Base-by-base conservation (phyloP, 2,888 invertebrate species). In the Cosmopolites sordidus region DNA sequence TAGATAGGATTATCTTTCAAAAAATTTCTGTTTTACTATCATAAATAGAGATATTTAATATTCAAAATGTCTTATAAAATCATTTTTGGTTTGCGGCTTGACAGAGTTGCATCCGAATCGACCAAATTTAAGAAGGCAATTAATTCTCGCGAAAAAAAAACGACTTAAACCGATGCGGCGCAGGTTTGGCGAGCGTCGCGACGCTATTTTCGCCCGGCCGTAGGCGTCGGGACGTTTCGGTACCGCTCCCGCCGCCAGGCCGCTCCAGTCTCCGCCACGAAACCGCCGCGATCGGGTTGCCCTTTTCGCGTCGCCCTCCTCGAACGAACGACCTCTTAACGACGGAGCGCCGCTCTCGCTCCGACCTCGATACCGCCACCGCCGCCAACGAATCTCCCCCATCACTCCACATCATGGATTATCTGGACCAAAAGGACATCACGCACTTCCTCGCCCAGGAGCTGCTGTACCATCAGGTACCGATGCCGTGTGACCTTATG, bases 371-470 rank as follows among this genome's bases (percentile, higher is more conserved):
- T 22, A 3, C 3, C 8, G 4, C 22, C 22, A 3, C 22, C 22
- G 3, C 8, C 22, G 22, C 3, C 22, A 3, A 5, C 22, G 8
- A 22, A 22, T 3, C 8, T 8, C 4, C 22, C 3, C 22, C 8
- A 22, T 3, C 22, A 22, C 22, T 14, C 40, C 4, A 3, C 9
- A 53, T 47, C 50, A 73, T 73, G 73, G 73, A 71, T 58, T 72
- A 71, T 59, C 84, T 89, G 80, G 89, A 89, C 79, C 86, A 88
- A 73, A 83, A 84, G 78, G 89, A 89, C 81, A 86, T 89, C 73
- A 87, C 88, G 68, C 87, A 84, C 77, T 86, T 89, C 76, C 81
- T 89, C 70, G 88, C 89, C 71, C 87, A 85, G 73, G 89, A 89
- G 81, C 85, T 87, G 79, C 87, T 86, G 78, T 88, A 89, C 76